Percentiles rank a stretch among this genome's conserved stretches.
phyloP scores from a whole-genome alignment of 1,140 invertebrate genomes.

The Helicoverpa zea region DNA sequence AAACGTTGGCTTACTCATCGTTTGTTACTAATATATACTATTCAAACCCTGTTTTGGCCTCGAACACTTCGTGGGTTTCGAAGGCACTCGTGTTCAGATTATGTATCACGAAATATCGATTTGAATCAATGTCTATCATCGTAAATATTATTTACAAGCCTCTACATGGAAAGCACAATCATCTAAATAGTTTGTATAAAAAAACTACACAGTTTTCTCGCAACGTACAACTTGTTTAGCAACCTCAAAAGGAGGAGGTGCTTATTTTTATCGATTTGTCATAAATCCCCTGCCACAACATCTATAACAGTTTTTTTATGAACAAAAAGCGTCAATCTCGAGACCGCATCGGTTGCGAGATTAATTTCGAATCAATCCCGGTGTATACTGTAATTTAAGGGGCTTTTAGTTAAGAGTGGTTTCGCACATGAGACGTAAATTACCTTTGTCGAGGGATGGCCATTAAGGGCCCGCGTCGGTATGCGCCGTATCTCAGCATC shows the following conservation, averaged over 20 bases:
- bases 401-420: slow-evolving; percentile 85
- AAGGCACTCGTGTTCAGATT: slow-evolving; percentile 1
- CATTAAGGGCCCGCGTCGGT: slow-evolving; percentile 80
- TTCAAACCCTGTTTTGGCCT: slow-evolving; percentile 51
- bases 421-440: slow-evolving; percentile 86
- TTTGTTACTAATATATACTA: slow-evolving; percentile 62
- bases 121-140: background rate
- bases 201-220: slow-evolving; percentile 18
- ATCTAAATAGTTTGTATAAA: slow-evolving; percentile 11
- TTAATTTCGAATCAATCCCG: slow-evolving; percentile 83
- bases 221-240: slow-evolving; percentile 23
- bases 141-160: background rate
- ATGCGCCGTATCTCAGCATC: slow-evolving; percentile 82
- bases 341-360: slow-evolving; percentile 65
- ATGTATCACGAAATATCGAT: background rate
- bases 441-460: slow-evolving; percentile 77
- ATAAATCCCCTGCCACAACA: slow-evolving; percentile 30
- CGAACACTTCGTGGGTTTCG: slow-evolving; percentile 25
- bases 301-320: slow-evolving; percentile 37
- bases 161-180: background rate
- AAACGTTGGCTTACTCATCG: slow-evolving; percentile 78
- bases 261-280: slow-evolving; percentile 49
- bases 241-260: slow-evolving; percentile 38
- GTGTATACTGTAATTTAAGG: slow-evolving; percentile 81
- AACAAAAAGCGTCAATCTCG: slow-evolving; percentile 42